Base-by-base conservation (phyloP, 2,888 invertebrate species). In the Rambutsinella grinnellia region DNA sequence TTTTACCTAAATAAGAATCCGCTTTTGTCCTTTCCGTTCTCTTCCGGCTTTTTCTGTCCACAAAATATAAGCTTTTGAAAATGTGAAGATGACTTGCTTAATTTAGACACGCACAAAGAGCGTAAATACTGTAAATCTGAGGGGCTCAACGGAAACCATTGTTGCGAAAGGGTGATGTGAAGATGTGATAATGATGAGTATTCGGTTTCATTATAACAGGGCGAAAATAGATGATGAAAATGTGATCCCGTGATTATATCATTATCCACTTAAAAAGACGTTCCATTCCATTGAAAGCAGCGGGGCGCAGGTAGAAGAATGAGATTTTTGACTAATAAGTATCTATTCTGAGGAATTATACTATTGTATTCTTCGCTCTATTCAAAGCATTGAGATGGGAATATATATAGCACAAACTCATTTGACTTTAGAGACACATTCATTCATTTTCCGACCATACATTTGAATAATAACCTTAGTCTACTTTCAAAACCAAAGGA, bases 231-330 rank as follows among this genome's bases (percentile, higher is more conserved):
- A 47, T 46, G 51, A 61, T 56, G 62, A 70, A 62, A 62, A 56
- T 63, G 54, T 56, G 70, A 71, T 71, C 62, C 57, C 56, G 63
- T 71, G 70, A 71, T 71, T 71, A 71, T 71, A 71, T 71, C 70
- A 63, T 71, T 71, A 71, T 56, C 24, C 57, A 63, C 62, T 71
- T 70, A 56, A 71, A 61, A 69, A 61, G 56, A 56, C 63, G 49
- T 63, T 63, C 62, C 63, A 71, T 71, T 71, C 63, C 70, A 62
- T 63, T 63, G 62, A 71, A 63, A 57, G 51, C 70, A 57, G 70
- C 36, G 17, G 70, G 70, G 70, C 17, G 27, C 17, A 71, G 49
- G 6, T 5, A 60, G n/a, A n/a, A n/a, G n/a, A 71, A 57, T 36
- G 63, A 28, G 17, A 19, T 56, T 56, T 71, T 57, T 71, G 56